Evolutionary conservation across 2,797 vertebrate species (phyloP), one percentile per base, ranked within the genome.

Genomic region (Phaenicophaeus curvirostris): DNA sequence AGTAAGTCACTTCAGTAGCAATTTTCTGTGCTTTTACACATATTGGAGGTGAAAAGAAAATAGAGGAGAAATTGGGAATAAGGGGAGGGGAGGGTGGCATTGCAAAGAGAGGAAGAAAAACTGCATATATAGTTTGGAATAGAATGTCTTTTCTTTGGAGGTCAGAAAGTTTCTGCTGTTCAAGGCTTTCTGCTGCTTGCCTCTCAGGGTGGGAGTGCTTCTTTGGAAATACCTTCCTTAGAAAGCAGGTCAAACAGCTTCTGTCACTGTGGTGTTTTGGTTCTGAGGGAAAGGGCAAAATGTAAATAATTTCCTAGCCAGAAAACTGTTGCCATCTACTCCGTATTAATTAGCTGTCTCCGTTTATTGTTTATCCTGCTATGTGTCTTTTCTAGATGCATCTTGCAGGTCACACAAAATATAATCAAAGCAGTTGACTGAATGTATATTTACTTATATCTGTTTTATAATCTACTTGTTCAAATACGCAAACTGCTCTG

Each of bases 211-310:
- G 16, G 15, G 9, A n/a, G 8, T 42, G 28, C 42, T 84, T 57
- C 69, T 68, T 74, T 58, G 42, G 54, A 93, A 94, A 58, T 68
- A 16, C 57, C 11, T 54, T 76, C 41, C 75, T 85, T 79, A 41
- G 57, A 90, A 94, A 90, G 50, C 48, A 94, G 71, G 53, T 79
- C 71, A 85, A 51, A 53, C 62, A 86, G 71, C 33, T 86, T 80
- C 57, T 62, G n/a, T 83, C 66, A 58, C 16, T 0, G 1, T 62
- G n/a, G 16, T 83, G 58, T 50, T 93, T 93, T 92, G 67, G 80
- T 87, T 87, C 42, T 85, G 68, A 91, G 30, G 28, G 37, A 87
- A 77, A 87, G 63, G 16, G 25, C 55, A 83, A 92, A 86, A 54
- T 76, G 27, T 89, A 90, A 87, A 65, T 71, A 71, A 89, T 84